Base-by-base conservation (phyloP, 2,888 invertebrate species). In the Clepsis dumicolana region DNA sequence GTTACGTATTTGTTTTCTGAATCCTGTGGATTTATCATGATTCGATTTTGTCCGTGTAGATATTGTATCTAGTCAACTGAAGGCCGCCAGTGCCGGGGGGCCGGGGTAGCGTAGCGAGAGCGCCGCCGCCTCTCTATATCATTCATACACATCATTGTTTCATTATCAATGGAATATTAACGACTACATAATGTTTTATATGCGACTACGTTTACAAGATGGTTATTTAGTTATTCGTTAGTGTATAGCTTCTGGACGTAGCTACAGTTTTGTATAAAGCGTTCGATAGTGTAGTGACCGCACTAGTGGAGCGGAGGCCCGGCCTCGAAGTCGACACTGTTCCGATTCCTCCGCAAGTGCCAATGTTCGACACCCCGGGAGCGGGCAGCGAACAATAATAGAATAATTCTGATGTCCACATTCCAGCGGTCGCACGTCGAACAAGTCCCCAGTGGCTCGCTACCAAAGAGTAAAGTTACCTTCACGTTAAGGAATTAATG, bases 401-500 rank as follows among this genome's bases (percentile, higher is more conserved):
- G 77, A 81, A 82, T 86, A 83, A 82, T 84, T 83, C 81, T 80
- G 80, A 10, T 85, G 87, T 81, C 82, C 80, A 83, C 86, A 87
- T 87, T 87, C 89, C 86, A 83, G 77, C 35, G 24, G 56, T 35
- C 78, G 78, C 77, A 77, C 74, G 75, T 76, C 76, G 71, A 63
- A 64, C 65, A 35, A 80, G 82, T 83, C 82, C 82, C 82, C 78
- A 76, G 84, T 81, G 88, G 87, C 88, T 88, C 88, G 89, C 92
- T 90, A 93, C 93, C 93, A 93, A 93, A 93, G 93, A 93, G 83
- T 91, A 87, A 86, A 88, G 93, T 93, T 93, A 93, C 92, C 93
- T 89, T 91, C 90, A 87, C 84, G 81, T 81, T 89, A 89, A 88
- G 87, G 84, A 83, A 79, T 89, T 85, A 83, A 85, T 90, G 87